Percentiles rank a stretch among this genome's conserved stretches.
phyloP scores from a whole-genome alignment of 2,797 vertebrate genomes.

The Selene dorsalis region DNA sequence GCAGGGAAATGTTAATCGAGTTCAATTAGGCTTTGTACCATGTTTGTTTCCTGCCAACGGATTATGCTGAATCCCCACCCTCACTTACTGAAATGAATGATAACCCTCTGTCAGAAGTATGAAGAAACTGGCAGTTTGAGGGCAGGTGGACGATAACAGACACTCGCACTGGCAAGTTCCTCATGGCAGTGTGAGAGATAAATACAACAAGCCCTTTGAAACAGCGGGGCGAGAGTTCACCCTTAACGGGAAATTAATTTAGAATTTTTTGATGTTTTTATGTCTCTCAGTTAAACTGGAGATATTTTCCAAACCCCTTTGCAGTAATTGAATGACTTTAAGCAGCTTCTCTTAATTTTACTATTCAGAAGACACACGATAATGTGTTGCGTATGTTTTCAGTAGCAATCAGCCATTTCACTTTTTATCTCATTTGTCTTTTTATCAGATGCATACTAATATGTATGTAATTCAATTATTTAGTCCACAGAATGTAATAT shows the following conservation, averaged over 20 bases:
- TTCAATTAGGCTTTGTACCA: constrained; percentile 78
- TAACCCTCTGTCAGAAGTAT: constrained; percentile 70
- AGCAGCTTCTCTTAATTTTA: constrained; percentile 42
- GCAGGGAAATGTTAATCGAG: constrained; percentile 77
- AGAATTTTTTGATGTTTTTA: constrained; percentile 31
- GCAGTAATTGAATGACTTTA: constrained; percentile 53
- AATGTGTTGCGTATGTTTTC: constrained; percentile 15
- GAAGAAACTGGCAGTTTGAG: constrained; percentile 64
- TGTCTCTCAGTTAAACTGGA: constrained; percentile 54
- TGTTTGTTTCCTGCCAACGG: constrained; percentile 75
- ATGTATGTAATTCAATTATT: constrained; percentile 23
- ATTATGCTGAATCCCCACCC: constrained; percentile 65
- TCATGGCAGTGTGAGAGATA: constrained; percentile 41
- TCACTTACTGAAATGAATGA: constrained; percentile 63
- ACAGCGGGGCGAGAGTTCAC: constrained; percentile 34
- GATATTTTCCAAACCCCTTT: constrained; percentile 56
- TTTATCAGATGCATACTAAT: constrained; percentile 44
- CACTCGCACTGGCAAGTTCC: constrained; percentile 24
- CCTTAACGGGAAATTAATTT: constrained; percentile 61
- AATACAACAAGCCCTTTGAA: constrained; percentile 53
- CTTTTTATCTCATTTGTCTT: constrained; percentile 19
- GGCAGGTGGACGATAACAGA: constrained; percentile 56
- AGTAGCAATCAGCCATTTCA: constrained; percentile 9
- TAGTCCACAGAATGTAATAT: neutral
- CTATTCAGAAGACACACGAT: constrained; percentile 16